Evolutionary conservation across 2,797 vertebrate species (phyloP).

Genomic region (Salarias fasciatus): DNA sequence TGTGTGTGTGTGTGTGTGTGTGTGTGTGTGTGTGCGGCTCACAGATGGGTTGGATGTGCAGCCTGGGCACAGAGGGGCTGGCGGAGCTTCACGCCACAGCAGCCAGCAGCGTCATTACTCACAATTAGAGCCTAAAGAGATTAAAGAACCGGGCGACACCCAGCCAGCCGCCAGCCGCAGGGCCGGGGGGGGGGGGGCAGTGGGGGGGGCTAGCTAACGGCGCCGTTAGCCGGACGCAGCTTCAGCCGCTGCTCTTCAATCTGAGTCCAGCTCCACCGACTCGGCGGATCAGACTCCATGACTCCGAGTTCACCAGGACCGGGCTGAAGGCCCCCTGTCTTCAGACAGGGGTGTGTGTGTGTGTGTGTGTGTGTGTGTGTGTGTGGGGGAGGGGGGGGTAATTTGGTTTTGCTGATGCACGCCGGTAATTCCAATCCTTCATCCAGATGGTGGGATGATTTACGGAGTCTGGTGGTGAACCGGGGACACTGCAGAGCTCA

Average conservation of each 20-base stretch:
- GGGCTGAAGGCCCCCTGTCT: constrained; percentile 27
- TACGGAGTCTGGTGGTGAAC: constrained; percentile 58
- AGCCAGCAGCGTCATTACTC: constrained; percentile 75
- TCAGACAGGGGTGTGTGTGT: constrained; percentile 12
- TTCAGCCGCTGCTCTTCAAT: no score
- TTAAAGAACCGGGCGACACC: constrained; percentile 63
- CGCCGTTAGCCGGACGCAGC: not conserved
- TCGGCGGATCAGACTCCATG: no score
- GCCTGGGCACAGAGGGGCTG: constrained; percentile 68
- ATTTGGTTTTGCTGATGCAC: constrained; percentile 52
- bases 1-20: constrained; percentile 9
- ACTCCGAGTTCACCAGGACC: constrained; percentile 30
- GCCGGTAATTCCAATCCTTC: constrained; percentile 48
- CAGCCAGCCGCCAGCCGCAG: constrained; percentile 34
- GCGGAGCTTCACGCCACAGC: constrained; percentile 65
- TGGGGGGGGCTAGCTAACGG: no score
- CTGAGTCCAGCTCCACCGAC: no score
- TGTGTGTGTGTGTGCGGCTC: constrained; percentile 44
- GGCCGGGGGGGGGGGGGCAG: no score
- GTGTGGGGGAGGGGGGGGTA: constrained; percentile 33
- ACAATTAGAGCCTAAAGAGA: constrained; percentile 76
- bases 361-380: constrained; percentile 9
- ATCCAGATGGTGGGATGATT: constrained; percentile 68
- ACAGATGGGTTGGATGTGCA: constrained; percentile 81
- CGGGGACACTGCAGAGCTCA: constrained; percentile 32